Evolutionary conservation across 2,797 vertebrate species (phyloP).

Genomic region (Nasua narica): DNA sequence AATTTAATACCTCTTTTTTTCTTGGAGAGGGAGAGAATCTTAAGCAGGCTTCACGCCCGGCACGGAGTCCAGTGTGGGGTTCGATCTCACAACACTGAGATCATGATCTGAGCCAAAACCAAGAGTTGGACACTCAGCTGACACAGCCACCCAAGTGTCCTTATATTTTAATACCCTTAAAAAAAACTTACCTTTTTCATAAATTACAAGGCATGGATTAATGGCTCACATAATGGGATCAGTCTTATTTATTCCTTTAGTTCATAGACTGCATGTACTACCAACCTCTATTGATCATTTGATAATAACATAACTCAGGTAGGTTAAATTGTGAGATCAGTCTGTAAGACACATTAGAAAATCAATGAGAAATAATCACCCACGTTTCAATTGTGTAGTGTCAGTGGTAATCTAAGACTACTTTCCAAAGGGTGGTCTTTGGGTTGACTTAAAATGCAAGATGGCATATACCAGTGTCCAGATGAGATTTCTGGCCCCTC

Average conservation of each 20-base stretch:
- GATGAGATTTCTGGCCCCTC: not conserved
- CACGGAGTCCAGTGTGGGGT: accelerated
- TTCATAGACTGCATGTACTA: not conserved
- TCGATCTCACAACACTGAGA: not conserved
- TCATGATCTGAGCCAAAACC: not conserved
- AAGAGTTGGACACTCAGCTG: not conserved
- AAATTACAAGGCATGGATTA: not conserved
- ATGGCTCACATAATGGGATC: not conserved
- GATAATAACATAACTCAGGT: not conserved
- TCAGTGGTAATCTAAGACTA: not conserved
- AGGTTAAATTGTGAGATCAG: not conserved
- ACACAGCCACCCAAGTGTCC: not conserved
- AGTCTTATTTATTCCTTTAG: not conserved
- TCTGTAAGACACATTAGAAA: not conserved
- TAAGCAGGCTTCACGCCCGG: not conserved
- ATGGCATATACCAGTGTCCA: not conserved
- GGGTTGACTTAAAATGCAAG: not conserved
- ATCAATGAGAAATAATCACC: not conserved
- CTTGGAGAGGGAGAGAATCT: not conserved
- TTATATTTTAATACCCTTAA: not conserved
- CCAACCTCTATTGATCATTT: not conserved
- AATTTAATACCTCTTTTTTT: not conserved
- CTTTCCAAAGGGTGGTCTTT: not conserved
- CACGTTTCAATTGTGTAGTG: not conserved
- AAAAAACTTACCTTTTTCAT: not conserved